These are phyloP conservation scores for Rhynchomys soricoides DNA, from an alignment of 2,113 vertebrate genomes.

Conservation along the genomic window DNA sequence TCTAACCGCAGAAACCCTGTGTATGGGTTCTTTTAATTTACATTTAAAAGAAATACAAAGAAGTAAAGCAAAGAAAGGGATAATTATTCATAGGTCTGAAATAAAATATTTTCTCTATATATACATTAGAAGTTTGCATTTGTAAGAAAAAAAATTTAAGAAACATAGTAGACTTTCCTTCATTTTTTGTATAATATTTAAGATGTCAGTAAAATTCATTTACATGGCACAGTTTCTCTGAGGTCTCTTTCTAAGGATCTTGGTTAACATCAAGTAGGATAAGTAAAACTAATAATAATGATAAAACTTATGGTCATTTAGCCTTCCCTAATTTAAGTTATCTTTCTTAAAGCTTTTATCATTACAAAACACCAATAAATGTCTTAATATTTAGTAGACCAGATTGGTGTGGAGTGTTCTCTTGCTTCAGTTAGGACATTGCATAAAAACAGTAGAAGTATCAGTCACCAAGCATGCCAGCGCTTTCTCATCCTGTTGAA, in stretches of 20 bases:
- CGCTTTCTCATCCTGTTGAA: not conserved
- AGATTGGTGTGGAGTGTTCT: not conserved
- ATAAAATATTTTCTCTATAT: not conserved
- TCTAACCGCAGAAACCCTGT: not conserved
- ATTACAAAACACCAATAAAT: not conserved
- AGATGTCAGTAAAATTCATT: not conserved
- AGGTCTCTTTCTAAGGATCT: conserved; percentile 31
- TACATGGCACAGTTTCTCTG: not conserved
- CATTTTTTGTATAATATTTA: not conserved
- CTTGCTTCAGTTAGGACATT: not conserved
- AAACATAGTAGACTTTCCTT: not conserved
- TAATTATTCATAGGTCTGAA: not conserved
- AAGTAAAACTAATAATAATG: not conserved
- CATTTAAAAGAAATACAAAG: not conserved
- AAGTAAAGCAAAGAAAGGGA: not conserved
- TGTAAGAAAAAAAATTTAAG: not conserved
- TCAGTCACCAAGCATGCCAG: not conserved
- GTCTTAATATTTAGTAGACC: not conserved
- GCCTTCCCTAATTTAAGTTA: not conserved
- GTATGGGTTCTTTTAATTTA: not conserved
- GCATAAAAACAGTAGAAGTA: not conserved
- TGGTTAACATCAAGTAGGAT: not conserved
- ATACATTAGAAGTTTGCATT: not conserved
- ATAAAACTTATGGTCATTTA: not conserved
- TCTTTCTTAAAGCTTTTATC: conserved; percentile 10